Base-by-base conservation (phyloP, 2,113 vertebrate genomes). In the Camarhynchus parvulus region DNA sequence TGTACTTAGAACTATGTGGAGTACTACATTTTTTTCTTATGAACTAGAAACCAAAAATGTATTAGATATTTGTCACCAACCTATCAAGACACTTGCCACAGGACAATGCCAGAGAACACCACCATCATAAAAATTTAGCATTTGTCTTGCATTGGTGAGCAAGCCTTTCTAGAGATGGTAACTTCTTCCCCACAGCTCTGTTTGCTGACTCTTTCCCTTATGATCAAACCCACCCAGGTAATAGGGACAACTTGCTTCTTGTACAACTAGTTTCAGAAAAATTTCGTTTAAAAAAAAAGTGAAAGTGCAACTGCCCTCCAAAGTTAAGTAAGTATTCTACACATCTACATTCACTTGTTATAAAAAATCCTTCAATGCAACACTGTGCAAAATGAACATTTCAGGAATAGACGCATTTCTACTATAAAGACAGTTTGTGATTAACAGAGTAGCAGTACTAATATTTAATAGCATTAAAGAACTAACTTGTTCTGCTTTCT, bases 191-290 rank as follows among this genome's bases (percentile, higher is more conserved):
- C 41, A 42, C 13, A 15, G 23, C 52, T 62, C 17, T 42, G 28
- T 49, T 73, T 74, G 15, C 16, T 83, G 87, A 73, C 14, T 4
- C 59, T 59, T 85, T 85, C 25, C 35, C 39, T 62, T 47, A 42
- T 0, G 7, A 79, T 4, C 25, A 68, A 75, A 91, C 15, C 12
- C 0, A 0, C 24, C 8, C 39, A 74, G 33, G 33, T 42, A 66
- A 76, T 0, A 35, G 7, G 22, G 19, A 39, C 7, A 85, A 63
- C 17, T 42, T 46, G 6, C 27, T 84, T 72, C 55, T 83, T n/a
- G 35, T 41, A 67, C 21, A 53, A 50, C 35, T 31, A 46, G 5
- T 50, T 83, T 70, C n/a, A 58, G 24, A 39, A 27, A 53, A 74
- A 35, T 3, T 6, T 33, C 9, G 3, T 39, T 56, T 37, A 2